Percentiles rank a stretch among this genome's conserved stretches.
Conservation (phyloP, 2,113 vertebrate species). For the Coreoperca whiteheadi region DNA sequence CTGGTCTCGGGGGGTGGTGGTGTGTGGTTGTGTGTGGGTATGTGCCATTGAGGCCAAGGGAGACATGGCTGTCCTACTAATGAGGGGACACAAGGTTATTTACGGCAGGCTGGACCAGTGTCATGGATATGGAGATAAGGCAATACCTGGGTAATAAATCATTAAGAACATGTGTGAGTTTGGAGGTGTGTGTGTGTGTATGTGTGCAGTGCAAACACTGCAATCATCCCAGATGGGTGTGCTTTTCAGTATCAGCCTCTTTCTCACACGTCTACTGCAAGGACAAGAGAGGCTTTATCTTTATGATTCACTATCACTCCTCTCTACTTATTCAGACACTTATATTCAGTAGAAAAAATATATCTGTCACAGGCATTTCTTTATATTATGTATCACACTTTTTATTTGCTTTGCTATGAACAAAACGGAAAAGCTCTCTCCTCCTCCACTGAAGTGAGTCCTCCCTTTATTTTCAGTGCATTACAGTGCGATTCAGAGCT, state of each 20-base stretch:
- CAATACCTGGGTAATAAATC: constrained; percentile 77
- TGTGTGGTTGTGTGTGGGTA: constrained; percentile 55
- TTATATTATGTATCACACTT: constrained; percentile 17
- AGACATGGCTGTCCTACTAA: constrained; percentile 79
- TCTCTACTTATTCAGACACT: constrained; percentile 24
- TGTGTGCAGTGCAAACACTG: constrained; percentile 22
- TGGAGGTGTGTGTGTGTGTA: constrained; percentile 13
- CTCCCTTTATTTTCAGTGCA: constrained; percentile 36
- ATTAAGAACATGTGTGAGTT: constrained; percentile 40
- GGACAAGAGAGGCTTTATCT: constrained; percentile 35
- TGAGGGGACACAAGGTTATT: constrained; percentile 81
- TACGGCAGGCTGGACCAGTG: constrained; percentile 70
- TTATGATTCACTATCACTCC: constrained; percentile 29
- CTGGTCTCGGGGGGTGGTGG: constrained; percentile 54
- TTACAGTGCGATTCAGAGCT: constrained; percentile 18
- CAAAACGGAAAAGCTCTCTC: constrained; percentile 15
- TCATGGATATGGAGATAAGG: constrained; percentile 80
- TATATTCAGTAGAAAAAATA: constrained; percentile 1
- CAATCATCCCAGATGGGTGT: constrained; percentile 29
- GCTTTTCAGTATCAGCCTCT: constrained; percentile 33
- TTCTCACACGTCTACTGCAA: constrained; percentile 41
- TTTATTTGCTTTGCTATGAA: constrained; percentile 24
- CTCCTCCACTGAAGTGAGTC: constrained; percentile 40
- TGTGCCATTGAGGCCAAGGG: constrained; percentile 65
- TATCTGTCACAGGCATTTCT: constrained; percentile 23